Evolutionary conservation across 2,888 invertebrate genomes (phyloP).

Genomic region (Mythimna pallens): DNA sequence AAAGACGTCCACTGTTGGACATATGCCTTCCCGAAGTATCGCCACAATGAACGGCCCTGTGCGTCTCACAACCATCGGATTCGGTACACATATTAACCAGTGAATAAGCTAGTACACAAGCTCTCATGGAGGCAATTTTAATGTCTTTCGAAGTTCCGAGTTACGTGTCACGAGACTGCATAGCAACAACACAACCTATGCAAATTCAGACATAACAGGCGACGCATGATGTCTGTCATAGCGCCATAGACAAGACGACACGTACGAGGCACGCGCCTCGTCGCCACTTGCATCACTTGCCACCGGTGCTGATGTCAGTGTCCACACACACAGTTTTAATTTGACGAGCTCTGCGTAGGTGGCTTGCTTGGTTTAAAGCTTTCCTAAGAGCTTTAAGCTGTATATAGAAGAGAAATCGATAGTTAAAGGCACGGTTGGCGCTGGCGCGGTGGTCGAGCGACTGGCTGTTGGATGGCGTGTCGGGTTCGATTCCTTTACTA

Average conservation of each 20-base stretch:
- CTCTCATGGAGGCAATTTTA: not conserved
- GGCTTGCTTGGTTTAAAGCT: not conserved
- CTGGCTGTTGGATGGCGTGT: no score
- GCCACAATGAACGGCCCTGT: no score
- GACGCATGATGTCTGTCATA: conserved; percentile 16
- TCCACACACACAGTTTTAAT: conserved; percentile 12
- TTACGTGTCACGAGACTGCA: not conserved
- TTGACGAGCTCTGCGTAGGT: conserved; percentile 4
- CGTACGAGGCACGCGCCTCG: conserved; percentile 23
- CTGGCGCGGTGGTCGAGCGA: no score
- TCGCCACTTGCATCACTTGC: conserved; percentile 34
- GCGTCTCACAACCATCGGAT: no score
- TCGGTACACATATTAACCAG: not conserved
- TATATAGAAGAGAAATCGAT: no score
- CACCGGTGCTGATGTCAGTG: not conserved
- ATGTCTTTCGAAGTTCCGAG: no score
- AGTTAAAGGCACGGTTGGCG: no score
- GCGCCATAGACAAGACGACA: not conserved
- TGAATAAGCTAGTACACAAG: not conserved
- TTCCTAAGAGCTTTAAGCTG: not conserved
- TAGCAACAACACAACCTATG: conserved; percentile 36
- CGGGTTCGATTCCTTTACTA: no score
- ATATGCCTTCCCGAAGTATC: no score
- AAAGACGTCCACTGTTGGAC: no score
- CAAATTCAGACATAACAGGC: conserved; percentile 34